phyloP scores from a whole-genome alignment of 2,113 vertebrate genomes.

The Bostrychus sinensis region DNA sequence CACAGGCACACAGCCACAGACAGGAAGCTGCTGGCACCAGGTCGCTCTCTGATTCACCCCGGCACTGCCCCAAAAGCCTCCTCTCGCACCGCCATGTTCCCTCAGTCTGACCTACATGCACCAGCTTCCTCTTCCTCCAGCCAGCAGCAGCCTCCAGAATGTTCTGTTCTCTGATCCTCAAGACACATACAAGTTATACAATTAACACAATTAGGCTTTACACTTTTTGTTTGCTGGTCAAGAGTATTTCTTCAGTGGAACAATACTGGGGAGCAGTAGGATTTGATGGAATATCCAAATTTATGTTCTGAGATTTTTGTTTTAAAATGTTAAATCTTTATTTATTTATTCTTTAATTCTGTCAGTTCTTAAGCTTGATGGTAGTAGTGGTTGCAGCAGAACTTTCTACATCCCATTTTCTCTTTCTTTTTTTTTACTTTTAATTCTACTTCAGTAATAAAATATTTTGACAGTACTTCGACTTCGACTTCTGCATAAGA shows the following conservation, averaged over 20 bases:
- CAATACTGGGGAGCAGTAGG: too few species aligned
- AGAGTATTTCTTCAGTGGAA: background rate
- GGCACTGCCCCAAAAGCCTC: constrained; percentile 28
- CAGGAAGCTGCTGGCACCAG: constrained; percentile 74
- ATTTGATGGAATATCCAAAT: too few species aligned
- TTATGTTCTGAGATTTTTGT: too few species aligned
- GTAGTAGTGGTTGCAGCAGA: too few species aligned
- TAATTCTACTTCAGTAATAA: too few species aligned
- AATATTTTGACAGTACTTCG: too few species aligned
- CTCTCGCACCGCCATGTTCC: constrained; percentile 14
- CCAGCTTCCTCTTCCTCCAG: background rate
- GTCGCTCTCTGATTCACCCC: constrained; percentile 74
- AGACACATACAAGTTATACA: background rate
- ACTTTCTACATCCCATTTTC: too few species aligned
- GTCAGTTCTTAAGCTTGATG: too few species aligned
- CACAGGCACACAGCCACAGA: constrained; percentile 86
- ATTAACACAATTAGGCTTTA: background rate
- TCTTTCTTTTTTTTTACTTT: too few species aligned
- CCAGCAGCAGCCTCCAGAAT: background rate
- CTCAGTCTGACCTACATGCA: constrained; percentile 47
- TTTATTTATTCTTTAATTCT: too few species aligned
- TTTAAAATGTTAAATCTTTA: too few species aligned
- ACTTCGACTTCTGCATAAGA: too few species aligned
- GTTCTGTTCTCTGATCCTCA: background rate
- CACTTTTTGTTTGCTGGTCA: background rate